Percentiles rank a stretch among this genome's conserved stretches.
These are phyloP conservation scores for Lepidocyrtinus sp. DNA, from an alignment of 2,888 invertebrate species.

Conservation along the genomic window DNA sequence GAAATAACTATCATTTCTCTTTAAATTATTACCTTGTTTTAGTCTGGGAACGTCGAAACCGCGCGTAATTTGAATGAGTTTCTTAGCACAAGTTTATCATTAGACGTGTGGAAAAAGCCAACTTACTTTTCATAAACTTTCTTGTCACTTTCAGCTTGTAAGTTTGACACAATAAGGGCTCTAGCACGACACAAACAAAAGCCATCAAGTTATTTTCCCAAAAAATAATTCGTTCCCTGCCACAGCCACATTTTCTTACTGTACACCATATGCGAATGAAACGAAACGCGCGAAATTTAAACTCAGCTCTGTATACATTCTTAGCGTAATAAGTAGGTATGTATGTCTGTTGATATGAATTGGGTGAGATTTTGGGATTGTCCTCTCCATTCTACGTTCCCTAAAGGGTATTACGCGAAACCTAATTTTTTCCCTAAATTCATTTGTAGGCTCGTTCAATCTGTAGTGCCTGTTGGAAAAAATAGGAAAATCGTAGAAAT, in stretches of 20 bases:
- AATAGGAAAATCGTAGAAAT: background rate
- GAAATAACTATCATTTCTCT: constrained; percentile 11
- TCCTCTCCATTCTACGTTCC: too few relatives aligned
- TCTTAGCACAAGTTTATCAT: background rate
- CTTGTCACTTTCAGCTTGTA: constrained; percentile 10
- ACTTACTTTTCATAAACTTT: constrained; percentile 15
- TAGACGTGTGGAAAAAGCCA: background rate
- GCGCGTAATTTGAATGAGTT: constrained; percentile 9
- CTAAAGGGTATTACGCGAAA: background rate
- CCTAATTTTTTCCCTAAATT: background rate
- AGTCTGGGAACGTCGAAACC: background rate
- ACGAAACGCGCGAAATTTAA: background rate
- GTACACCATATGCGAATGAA: background rate
- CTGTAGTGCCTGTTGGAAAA: background rate
- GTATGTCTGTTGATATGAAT: too few relatives aligned
- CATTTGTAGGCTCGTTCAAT: too few relatives aligned
- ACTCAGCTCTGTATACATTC: too few relatives aligned
- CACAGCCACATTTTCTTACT: background rate
- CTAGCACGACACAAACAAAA: background rate
- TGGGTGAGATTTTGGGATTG: too few relatives aligned
- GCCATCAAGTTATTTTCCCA: background rate
- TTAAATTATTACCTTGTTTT: constrained; percentile 5
- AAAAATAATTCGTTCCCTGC: background rate
- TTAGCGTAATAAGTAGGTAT: too few relatives aligned
- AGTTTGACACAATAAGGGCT: constrained; percentile 2